A percentile compares a stretch with the other conserved stretches of the same genome.
These are phyloP conservation scores for Drosophila erecta DNA, from an alignment of 1,140 invertebrate species.

Conservation along the genomic window DNA sequence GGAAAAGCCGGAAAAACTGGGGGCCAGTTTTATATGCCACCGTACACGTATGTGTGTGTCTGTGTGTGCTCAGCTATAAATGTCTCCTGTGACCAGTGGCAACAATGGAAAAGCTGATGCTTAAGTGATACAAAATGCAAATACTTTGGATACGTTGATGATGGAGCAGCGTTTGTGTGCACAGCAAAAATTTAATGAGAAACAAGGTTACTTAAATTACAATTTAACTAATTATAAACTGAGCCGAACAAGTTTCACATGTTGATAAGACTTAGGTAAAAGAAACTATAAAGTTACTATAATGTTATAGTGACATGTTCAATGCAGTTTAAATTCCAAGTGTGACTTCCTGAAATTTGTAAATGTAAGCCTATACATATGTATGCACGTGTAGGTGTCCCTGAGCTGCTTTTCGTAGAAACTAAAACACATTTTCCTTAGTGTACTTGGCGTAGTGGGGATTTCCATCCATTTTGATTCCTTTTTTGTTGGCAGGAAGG, in stretches of 20 bases:
- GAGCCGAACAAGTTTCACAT: too few relatives aligned
- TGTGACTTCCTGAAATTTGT: too few relatives aligned
- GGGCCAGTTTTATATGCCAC: constrained; percentile 40
- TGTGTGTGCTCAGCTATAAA: constrained; percentile 64
- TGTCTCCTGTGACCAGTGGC: constrained; percentile 72
- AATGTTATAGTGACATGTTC: too few relatives aligned
- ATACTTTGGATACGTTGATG: constrained; percentile 73
- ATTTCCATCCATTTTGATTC: not conserved
- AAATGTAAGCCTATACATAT: too few relatives aligned
- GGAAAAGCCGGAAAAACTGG: constrained; percentile 26
- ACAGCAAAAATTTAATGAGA: not conserved
- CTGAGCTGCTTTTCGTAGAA: not conserved
- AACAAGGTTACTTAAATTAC: not conserved
- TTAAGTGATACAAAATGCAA: constrained; percentile 83
- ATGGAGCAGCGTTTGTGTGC: constrained; percentile 24
- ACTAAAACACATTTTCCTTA: not conserved
- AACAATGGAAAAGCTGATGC: constrained; percentile 66
- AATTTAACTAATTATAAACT: too few relatives aligned
- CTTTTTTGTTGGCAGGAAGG: constrained; percentile 17
- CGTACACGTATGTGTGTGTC: not conserved
- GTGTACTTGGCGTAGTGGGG: constrained; percentile 12
- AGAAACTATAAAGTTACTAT: too few relatives aligned
- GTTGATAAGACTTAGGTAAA: too few relatives aligned
- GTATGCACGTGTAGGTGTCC: too few relatives aligned
- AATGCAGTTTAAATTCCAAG: too few relatives aligned